phyloP scores from a whole-genome alignment of 2,797 vertebrate genomes.

The Oryzias sinensis region DNA sequence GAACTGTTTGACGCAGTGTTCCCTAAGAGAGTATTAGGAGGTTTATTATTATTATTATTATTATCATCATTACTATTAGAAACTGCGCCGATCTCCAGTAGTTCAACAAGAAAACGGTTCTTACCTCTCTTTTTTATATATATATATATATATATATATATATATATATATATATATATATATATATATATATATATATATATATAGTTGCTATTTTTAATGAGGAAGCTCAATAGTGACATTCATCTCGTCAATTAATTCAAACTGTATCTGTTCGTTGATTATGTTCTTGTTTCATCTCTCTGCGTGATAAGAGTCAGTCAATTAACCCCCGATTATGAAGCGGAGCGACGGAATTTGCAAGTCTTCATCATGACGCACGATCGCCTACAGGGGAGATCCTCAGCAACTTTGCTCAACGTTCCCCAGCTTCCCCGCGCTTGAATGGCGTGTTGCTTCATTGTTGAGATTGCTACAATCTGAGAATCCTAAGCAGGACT shows the following conservation, averaged over 20 bases:
- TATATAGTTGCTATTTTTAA: background rate
- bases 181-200: no score
- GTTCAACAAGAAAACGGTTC: constrained; percentile 46
- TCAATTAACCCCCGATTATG: constrained; percentile 40
- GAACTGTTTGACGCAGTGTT: constrained; percentile 63
- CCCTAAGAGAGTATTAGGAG: constrained; percentile 54
- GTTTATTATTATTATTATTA: constrained; percentile 62
- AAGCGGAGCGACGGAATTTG: constrained; percentile 25
- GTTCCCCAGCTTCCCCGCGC: constrained; percentile 55
- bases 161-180: no score
- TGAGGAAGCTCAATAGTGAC: background rate
- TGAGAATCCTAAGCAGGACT: constrained; percentile 73
- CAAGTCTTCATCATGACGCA: constrained; percentile 33
- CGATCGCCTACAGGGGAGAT: constrained; percentile 54
- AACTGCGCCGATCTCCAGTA: constrained; percentile 41
- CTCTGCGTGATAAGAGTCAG: constrained; percentile 26
- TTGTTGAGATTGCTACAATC: constrained; percentile 73
- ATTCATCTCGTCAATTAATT: constrained; percentile 17
- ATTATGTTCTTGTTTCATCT: constrained; percentile 32
- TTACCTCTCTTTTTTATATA: no score
- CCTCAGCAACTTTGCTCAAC: constrained; percentile 65
- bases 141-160: no score
- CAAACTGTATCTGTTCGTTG: constrained; percentile 26
- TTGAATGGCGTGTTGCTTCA: constrained; percentile 72
- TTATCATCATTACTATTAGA: constrained; percentile 31